These are phyloP conservation scores for Entomobrya multifasciata DNA, from an alignment of 2,888 invertebrate species.

Conservation along the genomic window DNA sequence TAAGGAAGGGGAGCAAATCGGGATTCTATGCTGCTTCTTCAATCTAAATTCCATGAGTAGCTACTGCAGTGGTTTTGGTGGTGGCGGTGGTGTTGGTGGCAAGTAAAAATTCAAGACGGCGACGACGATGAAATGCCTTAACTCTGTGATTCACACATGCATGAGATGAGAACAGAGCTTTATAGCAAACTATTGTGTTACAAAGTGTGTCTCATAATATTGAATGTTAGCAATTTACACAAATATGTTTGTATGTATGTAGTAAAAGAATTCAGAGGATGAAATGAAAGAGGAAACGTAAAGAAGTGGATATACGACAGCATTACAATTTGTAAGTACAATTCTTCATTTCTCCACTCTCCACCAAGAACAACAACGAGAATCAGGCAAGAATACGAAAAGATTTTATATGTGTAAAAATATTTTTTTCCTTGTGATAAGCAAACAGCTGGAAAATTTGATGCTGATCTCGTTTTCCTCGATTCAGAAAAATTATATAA, in stretches of 20 bases:
- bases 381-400: background rate
- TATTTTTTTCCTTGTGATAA: conserved; percentile 45
- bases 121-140: conserved; percentile 34
- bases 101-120: conserved; percentile 43
- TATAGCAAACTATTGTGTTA: too few species aligned
- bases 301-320: conserved; percentile 45
- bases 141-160: conserved; percentile 1
- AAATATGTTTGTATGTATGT: too few species aligned
- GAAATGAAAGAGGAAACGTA: conserved; percentile 45
- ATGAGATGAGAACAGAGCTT: too few species aligned
- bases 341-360: conserved; percentile 62
- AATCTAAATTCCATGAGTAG: conserved; percentile 61
- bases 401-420: background rate
- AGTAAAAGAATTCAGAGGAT: too few species aligned
- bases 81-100: conserved; percentile 26
- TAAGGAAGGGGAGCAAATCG: conserved; percentile 60
- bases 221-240: too few species aligned
- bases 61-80: conserved; percentile 47
- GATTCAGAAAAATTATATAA: conserved; percentile 54
- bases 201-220: too few species aligned
- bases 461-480: conserved; percentile 69
- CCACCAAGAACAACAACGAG: conserved; percentile 10
- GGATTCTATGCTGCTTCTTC: conserved; percentile 50
- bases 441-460: conserved; percentile 71
- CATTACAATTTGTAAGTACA: conserved; percentile 62